Percentiles rank a stretch among this genome's conserved stretches.
Conservation (phyloP, 2,888 invertebrate species). For the Desoria tigrina region DNA sequence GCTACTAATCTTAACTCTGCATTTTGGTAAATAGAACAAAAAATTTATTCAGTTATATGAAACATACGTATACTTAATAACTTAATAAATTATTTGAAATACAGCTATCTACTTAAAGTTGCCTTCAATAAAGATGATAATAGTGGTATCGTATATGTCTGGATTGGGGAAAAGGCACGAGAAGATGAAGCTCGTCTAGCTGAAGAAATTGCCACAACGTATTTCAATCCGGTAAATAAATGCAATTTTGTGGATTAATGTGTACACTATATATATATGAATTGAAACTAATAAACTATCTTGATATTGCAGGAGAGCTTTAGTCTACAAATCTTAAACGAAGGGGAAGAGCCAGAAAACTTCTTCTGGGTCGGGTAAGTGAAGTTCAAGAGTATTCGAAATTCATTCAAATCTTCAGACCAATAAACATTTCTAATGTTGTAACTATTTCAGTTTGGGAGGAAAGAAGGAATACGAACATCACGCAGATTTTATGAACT, state of each 20-base stretch:
- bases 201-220: slow-evolving; percentile 77
- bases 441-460: no score
- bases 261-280: background rate
- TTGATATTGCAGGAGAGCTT: slow-evolving; percentile 37
- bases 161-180: slow-evolving; percentile 85
- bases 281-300: background rate
- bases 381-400: no score
- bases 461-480: slow-evolving; percentile 86
- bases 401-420: no score
- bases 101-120: slow-evolving; percentile 41
- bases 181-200: slow-evolving; percentile 82
- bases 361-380: slow-evolving; percentile 99
- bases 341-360: slow-evolving; percentile 96
- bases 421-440: no score
- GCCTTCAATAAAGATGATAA: slow-evolving; percentile 62
- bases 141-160: slow-evolving; percentile 90
- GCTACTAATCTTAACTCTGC: slow-evolving; percentile 84
- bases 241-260: background rate
- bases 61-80: slow-evolving; percentile 3
- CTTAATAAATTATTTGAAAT: slow-evolving; percentile 18
- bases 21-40: slow-evolving; percentile 86
- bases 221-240: slow-evolving; percentile 60
- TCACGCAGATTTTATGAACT: slow-evolving; percentile 88
- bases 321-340: slow-evolving; percentile 74
- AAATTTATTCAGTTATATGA: slow-evolving; percentile 4